Conservation (phyloP, 2,888 invertebrate genomes). For the Mesochorus sp. region DNA sequence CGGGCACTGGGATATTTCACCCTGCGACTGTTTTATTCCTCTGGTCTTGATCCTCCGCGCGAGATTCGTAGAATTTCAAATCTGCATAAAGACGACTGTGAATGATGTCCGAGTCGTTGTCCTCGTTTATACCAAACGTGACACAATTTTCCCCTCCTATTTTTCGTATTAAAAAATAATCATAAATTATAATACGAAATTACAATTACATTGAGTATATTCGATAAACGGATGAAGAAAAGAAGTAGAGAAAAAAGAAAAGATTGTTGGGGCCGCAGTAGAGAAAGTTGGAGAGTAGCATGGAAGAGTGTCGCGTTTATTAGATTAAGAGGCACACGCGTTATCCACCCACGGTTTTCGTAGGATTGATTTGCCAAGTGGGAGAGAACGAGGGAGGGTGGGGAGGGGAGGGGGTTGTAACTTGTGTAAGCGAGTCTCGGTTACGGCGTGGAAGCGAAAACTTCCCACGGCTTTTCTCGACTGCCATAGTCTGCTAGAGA, state of each 20-base stretch:
- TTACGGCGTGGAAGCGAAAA: constrained; percentile 39
- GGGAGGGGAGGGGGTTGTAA: neutral
- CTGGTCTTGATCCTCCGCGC: constrained; percentile 61
- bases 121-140: too few relatives aligned
- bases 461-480: constrained; percentile 57
- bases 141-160: neutral
- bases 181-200: too few relatives aligned
- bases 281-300: constrained; percentile 16
- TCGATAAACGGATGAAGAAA: too few relatives aligned
- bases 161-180: too few relatives aligned
- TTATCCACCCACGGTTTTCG: constrained; percentile 52
- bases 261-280: neutral
- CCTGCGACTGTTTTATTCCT: constrained; percentile 27
- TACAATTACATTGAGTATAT: too few relatives aligned
- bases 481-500: constrained; percentile 8
- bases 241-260: too few relatives aligned
- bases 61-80: constrained; percentile 44
- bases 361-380: neutral
- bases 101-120: neutral
- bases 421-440: constrained; percentile 20
- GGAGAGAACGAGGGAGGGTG: neutral
- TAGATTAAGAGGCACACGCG: constrained; percentile 33
- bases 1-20: constrained; percentile 58
- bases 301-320: constrained; percentile 29
- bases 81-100: constrained; percentile 1